These are phyloP conservation scores for Cataglyphis altisquamis DNA, from an alignment of 2,888 invertebrate species.

Conservation along the genomic window DNA sequence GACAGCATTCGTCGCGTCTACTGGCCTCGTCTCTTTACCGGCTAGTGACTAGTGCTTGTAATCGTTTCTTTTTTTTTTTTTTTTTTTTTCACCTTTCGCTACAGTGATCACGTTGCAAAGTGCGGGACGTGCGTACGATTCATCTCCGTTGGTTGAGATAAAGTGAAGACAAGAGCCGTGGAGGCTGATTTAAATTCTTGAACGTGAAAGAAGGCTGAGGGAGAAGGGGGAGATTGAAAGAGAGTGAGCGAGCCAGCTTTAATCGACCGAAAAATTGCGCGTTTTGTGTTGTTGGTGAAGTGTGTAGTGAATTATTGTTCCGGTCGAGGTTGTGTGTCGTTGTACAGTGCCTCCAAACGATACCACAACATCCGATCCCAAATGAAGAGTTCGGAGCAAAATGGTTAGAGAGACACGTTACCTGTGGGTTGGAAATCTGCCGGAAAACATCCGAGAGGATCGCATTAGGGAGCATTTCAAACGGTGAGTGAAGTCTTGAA, in stretches of 20 bases:
- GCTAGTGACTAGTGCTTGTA: slow-evolving; percentile 78
- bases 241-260: slow-evolving; percentile 38
- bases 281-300: slow-evolving; percentile 63
- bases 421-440: slow-evolving; percentile 99
- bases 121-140: slow-evolving; percentile 52
- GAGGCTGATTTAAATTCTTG: slow-evolving; percentile 21
- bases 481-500: slow-evolving; percentile 90
- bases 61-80: slow-evolving; percentile 34
- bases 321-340: slow-evolving; percentile 85
- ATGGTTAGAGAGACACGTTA: slow-evolving; percentile 99
- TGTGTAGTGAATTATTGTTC: slow-evolving; percentile 72
- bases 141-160: slow-evolving; percentile 51
- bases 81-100: slow-evolving; percentile 46
- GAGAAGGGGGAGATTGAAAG: slow-evolving; percentile 5
- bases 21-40: slow-evolving; percentile 75
- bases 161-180: slow-evolving; percentile 38
- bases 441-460: slow-evolving; percentile 99
- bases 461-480: slow-evolving; percentile 99
- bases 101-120: slow-evolving; percentile 69
- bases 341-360: slow-evolving; percentile 86
- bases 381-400: slow-evolving; percentile 98
- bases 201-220: slow-evolving; percentile 8
- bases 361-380: slow-evolving; percentile 89
- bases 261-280: slow-evolving; percentile 31
- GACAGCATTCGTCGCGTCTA: slow-evolving; percentile 72